Evolutionary conservation across 2,797 vertebrate species (phyloP).

Genomic region (Crypturellus tataupa): DNA sequence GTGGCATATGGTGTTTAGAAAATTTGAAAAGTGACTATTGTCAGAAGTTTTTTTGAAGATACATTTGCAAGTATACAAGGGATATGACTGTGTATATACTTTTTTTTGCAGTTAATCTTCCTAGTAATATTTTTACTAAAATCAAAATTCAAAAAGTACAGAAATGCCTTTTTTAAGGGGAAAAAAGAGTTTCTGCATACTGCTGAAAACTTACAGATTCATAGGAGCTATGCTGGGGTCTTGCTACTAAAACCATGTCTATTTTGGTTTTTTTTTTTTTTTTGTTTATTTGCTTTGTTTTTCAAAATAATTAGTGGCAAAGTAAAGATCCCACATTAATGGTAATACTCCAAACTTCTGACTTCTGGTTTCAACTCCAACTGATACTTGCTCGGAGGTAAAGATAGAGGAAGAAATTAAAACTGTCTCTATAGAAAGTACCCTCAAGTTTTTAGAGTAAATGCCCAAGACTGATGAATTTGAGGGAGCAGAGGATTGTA

Average conservation of each 20-base stretch:
- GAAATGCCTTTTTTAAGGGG: neutral
- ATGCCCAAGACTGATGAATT: neutral
- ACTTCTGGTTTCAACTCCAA: neutral
- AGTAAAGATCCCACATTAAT: neutral
- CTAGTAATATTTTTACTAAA: neutral
- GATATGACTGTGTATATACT: neutral
- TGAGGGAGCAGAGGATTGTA: neutral
- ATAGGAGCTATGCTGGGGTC: neutral
- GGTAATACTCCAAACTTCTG: neutral
- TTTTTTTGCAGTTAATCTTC: neutral
- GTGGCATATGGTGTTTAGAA: neutral
- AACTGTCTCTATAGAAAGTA: conserved; percentile 8
- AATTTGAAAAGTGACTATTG: neutral
- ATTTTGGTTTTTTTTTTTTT: no score
- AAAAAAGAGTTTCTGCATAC: neutral
- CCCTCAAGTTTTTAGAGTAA: conserved; percentile 22
- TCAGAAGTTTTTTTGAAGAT: neutral
- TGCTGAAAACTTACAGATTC: neutral
- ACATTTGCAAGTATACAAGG: neutral
- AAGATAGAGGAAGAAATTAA: conserved; percentile 39
- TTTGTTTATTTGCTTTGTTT: neutral
- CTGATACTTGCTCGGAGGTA: conserved; percentile 35
- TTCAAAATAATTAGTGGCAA: neutral
- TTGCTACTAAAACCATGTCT: neutral
- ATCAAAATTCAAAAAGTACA: neutral